phyloP scores from a whole-genome alignment of 2,113 vertebrate species.

The Austrofundulus limnaeus region DNA sequence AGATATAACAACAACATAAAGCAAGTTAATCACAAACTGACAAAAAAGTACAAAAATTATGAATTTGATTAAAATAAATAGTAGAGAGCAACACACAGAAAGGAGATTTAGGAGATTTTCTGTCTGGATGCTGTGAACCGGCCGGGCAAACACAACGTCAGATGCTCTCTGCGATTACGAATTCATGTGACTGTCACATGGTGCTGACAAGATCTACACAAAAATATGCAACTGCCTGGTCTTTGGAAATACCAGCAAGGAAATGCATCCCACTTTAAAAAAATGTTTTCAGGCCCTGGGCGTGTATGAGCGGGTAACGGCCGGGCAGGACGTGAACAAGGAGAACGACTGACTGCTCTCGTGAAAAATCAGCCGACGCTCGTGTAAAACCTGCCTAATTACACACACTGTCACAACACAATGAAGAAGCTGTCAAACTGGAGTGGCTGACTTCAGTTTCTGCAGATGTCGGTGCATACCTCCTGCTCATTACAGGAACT shows the following conservation, averaged over 20 bases:
- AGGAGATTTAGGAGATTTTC: slow-evolving; percentile 4
- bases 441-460: slow-evolving; percentile 47
- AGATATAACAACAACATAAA: too few species aligned
- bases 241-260: neutral
- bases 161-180: slow-evolving; percentile 1
- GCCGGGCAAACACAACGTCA: slow-evolving; percentile 5
- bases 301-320: neutral
- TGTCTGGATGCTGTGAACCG: slow-evolving; percentile 1
- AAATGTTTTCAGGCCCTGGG: slow-evolving; percentile 1
- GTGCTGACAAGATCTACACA: neutral
- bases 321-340: slow-evolving; percentile 15
- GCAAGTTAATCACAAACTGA: slow-evolving; percentile 31
- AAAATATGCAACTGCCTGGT: neutral
- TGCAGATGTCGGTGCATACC: slow-evolving; percentile 65
- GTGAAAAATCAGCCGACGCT: slow-evolving; percentile 24
- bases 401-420: slow-evolving; percentile 47
- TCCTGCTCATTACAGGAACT: slow-evolving; percentile 56
- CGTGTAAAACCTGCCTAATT: slow-evolving; percentile 44
- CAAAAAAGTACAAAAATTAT: slow-evolving; percentile 13
- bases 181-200: slow-evolving; percentile 33
- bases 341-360: slow-evolving; percentile 17
- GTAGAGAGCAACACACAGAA: slow-evolving; percentile 4
- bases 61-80: slow-evolving; percentile 18
- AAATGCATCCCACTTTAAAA: neutral
- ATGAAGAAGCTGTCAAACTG: slow-evolving; percentile 57